Base-by-base conservation (phyloP, 2,113 vertebrate genomes). In the Podiceps cristatus region DNA sequence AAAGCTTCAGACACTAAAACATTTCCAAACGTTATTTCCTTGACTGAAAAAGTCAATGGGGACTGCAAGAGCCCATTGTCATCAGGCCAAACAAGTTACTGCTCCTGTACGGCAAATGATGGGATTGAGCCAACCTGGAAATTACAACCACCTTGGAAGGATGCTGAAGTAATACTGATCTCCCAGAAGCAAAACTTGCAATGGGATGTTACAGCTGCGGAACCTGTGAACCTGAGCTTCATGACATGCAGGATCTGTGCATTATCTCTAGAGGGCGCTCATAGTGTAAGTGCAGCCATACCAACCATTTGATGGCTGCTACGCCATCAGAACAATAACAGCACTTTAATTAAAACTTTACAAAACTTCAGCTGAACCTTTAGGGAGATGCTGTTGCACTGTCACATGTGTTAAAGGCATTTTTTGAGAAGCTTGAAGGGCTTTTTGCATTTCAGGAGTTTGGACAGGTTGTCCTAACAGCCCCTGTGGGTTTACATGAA, bases 391-490 rank as follows among this genome's bases (percentile, higher is more conserved):
- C 62, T 78, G 44, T 8, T 68, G n/a, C 9, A 14, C 9, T 49
- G 50, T 9, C 66, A 56, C 3, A 0, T 5, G 27, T 9, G 12
- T 69, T 47, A 66, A 53, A 67, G 14, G 27, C 2, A 3, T 62
- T 88, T 83, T 33, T 33, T 28, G 11, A 81, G 56, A 79, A 56
- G 68, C 12, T 1, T 71, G 42, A 72, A 87, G 56, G 45, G 25
- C 62, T 59, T 28, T 94, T 90, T 96, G 96, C 86, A 96, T 95
- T 93, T 95, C 95, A 96, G 86, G 81, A 71, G 88, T 53, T 85
- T 56, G 62, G 60, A 88, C 45, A 80, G 18, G 35, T 72, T 89
- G 64, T 78, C 40, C 58, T 79, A 71, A 86, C 25, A 86, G 71
- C 13, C n/a, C 52, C 35, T 33, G 28, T 35, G 22, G 29, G 33